Percentiles rank a stretch among this genome's conserved stretches.
These are phyloP conservation scores for Pseudomyrmex cubaensis DNA, from an alignment of 1,140 invertebrate species.

Conservation along the genomic window DNA sequence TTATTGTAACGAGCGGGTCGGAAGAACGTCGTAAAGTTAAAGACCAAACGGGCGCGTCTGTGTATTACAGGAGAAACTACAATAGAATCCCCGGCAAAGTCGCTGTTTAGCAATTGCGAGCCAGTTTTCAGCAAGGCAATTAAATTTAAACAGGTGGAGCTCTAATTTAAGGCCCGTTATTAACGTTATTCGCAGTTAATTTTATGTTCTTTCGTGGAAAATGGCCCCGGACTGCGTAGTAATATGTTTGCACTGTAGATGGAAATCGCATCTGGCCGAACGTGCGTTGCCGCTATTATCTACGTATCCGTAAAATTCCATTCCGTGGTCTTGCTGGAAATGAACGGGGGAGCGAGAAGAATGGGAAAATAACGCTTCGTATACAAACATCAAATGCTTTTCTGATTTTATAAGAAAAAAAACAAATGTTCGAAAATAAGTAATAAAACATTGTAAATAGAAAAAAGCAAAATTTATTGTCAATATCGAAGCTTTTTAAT, in stretches of 20 bases:
- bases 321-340: background rate
- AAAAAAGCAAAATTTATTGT: background rate
- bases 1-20: conserved; percentile 72
- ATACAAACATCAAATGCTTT: background rate
- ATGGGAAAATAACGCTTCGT: background rate
- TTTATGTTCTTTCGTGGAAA: conserved; percentile 51
- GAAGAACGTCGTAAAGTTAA: conserved; percentile 72
- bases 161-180: conserved; percentile 65
- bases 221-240: conserved; percentile 7
- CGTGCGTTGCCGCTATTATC: conserved; percentile 14
- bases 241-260: conserved; percentile 20
- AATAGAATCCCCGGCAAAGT: conserved; percentile 66
- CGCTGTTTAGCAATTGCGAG: conserved; percentile 64
- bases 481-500: too few species aligned
- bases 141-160: conserved; percentile 65
- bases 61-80: conserved; percentile 68
- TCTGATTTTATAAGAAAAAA: background rate
- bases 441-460: background rate
- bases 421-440: background rate
- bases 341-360: background rate
- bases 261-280: background rate
- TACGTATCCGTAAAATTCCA: conserved; percentile 18
- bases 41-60: conserved; percentile 58
- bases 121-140: conserved; percentile 66
- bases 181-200: conserved; percentile 69